Evolutionary conservation across 2,113 vertebrate species (phyloP), one percentile per base, ranked within the genome.

Genomic region (Malurus alboscapulatus): DNA sequence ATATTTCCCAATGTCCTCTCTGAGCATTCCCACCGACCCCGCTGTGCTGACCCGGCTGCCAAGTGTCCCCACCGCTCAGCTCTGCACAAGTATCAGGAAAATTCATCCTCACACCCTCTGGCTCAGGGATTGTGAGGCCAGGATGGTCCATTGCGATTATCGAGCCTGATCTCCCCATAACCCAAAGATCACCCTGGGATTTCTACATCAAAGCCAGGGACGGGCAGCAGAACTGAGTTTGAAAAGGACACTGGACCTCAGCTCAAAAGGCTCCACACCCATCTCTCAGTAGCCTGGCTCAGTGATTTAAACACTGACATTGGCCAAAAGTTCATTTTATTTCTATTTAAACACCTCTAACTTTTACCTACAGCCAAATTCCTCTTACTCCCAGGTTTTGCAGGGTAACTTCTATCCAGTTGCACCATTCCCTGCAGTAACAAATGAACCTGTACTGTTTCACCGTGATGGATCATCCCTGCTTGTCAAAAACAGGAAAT

Each of bases 171-270:
- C 63, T 54, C 62, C 22, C 58, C 1, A 95, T 90, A 88, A 83
- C 76, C 69, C 86, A 55, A 61, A 88, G 59, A 40, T 95, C 93
- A 48, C 51, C 27, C 44, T n/a, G 21, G 78, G 82, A 48, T 53
- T 82, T 79, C 76, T 17, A 75, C 94, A 88, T 92, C 90, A 94
- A 96, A 92, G 83, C 34, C 61, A 45, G 38, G 7, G 47, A 19
- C 80, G 36, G 73, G 76, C 79, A 81, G 73, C 68, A 84, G 90
- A 59, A 25, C 38, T 15, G 72, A 44, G 17, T 42, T 58, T 85
- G 71, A 58, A 82, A 75, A 83, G 59, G 63, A 80, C 73, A 19
- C 51, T 24, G 74, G 59, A 58, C 76, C 83, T 88, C 80, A 53
- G 61, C 69, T 95, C 78, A 73, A 51, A 90, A 61, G 76, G 7